Base-by-base conservation (phyloP, 2,888 invertebrate species). In the Cloeon dipterum region DNA sequence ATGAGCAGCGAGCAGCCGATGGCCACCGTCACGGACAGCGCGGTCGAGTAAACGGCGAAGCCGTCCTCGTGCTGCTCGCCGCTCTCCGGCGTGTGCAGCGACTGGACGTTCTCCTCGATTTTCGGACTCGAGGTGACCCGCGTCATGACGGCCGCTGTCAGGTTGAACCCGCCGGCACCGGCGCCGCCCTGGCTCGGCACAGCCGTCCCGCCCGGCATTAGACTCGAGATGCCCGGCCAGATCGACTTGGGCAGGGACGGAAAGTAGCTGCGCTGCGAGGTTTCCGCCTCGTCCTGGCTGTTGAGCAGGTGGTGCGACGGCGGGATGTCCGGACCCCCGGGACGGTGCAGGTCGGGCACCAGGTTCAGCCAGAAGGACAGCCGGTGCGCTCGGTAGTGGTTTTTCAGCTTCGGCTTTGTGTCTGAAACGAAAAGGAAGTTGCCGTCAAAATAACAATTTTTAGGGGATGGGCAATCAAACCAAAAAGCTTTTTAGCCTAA, bases 321-420 rank as follows among this genome's bases (percentile, higher is more conserved):
- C 19, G 82, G 81, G 3, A 86, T 81, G 47, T 83, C 82, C 46
- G 82, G 82, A 5, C 81, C 77, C 5, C 85, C 83, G 0, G 83
- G 82, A 46, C 79, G 74, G 52, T 85, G 85, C 20, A 85, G 64
- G 52, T 91, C 89, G 21, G 93, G 93, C 40, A 94, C 85, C 36
- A 93, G 63, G 51, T 91, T 88, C 40, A 91, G 57, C 94, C 94
- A 94, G 56, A 93, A 85, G 2, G 91, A 89, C 37, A 93, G 65
- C 44, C 77, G 71, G 52, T 91, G 89, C 2, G 91, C 89, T 44
- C 91, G 70, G 59, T 91, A 93, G 61, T 91, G 91, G 49, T 86
- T 85, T 55, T 85, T 85, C 44, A 88, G 59, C 53, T 83, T 83
- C 0, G 88, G 78, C 54, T 91, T 86, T 35, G 76, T 76, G 52